phyloP scores from a whole-genome alignment of 2,113 vertebrate genomes.

The Gyps fulvus region DNA sequence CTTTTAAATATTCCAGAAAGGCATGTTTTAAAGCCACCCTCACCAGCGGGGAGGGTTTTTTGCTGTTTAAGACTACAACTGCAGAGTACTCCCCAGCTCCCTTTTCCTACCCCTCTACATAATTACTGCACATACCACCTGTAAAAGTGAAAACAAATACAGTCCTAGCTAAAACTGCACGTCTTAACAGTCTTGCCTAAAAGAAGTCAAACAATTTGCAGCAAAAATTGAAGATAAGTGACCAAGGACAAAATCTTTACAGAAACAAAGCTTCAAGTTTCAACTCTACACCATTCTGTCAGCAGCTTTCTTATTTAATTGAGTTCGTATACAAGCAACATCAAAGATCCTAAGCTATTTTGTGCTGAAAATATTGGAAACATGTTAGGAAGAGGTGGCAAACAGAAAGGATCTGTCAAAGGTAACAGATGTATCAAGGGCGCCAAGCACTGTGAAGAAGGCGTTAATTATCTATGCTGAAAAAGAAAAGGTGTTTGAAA shows the following conservation, averaged over 20 bases:
- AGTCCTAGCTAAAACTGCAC: background rate
- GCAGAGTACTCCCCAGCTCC: background rate
- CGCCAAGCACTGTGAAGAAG: constrained; percentile 27
- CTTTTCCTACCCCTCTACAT: background rate
- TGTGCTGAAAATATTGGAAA: constrained; percentile 13
- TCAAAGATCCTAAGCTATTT: constrained; percentile 45
- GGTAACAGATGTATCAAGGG: constrained; percentile 44
- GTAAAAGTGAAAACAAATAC: background rate
- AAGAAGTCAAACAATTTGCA: background rate
- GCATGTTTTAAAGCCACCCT: background rate
- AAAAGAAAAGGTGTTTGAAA: constrained; percentile 55
- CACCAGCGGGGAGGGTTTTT: background rate
- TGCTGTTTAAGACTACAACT: background rate
- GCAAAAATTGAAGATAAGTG: constrained; percentile 36
- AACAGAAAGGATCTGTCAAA: constrained; percentile 52
- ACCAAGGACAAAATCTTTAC: constrained; percentile 52
- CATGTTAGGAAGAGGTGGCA: constrained; percentile 17
- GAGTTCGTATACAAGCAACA: constrained; percentile 1
- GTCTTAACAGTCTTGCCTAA: background rate
- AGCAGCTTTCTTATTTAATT: constrained; percentile 27
- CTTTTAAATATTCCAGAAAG: background rate
- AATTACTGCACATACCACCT: background rate
- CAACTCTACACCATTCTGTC: background rate
- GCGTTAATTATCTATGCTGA: constrained; percentile 48
- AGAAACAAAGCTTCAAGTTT: constrained; percentile 27